These are phyloP conservation scores for Regulus satrapa DNA, from an alignment of 2,113 vertebrate genomes.

Conservation along the genomic window DNA sequence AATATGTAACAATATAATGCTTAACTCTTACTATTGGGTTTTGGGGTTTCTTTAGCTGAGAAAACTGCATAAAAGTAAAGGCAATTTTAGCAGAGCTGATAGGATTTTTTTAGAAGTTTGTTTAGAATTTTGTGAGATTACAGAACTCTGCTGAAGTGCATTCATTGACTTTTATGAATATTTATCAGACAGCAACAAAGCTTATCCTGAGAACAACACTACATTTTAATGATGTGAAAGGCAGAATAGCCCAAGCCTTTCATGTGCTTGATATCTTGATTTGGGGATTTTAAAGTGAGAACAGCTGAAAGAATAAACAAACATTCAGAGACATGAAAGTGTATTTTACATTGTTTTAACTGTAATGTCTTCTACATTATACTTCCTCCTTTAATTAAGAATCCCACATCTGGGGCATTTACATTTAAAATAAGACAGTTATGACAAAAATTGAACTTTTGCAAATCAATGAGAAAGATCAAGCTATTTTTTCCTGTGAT, in stretches of 20 bases:
- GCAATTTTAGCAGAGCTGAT: not conserved
- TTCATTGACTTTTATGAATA: not conserved
- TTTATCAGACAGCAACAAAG: constrained; percentile 3
- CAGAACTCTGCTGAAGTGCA: not conserved
- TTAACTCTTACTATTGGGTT: not conserved
- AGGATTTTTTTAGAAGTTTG: not conserved
- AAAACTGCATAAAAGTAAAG: not conserved
- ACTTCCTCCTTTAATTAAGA: not conserved
- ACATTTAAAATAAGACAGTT: not conserved
- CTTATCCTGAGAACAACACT: not conserved
- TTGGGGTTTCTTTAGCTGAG: not conserved
- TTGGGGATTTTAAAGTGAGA: not conserved
- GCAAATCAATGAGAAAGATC: not conserved
- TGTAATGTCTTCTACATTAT: not conserved
- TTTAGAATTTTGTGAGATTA: not conserved
- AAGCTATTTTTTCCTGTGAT: not conserved
- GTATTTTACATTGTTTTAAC: not conserved
- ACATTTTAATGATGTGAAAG: not conserved
- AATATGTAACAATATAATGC: not conserved
- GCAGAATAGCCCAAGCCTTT: not conserved
- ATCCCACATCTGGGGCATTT: not conserved
- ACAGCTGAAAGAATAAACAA: not conserved
- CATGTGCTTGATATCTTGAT: not conserved
- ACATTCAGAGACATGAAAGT: not conserved
- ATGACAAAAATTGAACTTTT: not conserved